Base-by-base conservation (phyloP, 1,140 invertebrate genomes). In the Pseudomyrmex flavicornis region DNA sequence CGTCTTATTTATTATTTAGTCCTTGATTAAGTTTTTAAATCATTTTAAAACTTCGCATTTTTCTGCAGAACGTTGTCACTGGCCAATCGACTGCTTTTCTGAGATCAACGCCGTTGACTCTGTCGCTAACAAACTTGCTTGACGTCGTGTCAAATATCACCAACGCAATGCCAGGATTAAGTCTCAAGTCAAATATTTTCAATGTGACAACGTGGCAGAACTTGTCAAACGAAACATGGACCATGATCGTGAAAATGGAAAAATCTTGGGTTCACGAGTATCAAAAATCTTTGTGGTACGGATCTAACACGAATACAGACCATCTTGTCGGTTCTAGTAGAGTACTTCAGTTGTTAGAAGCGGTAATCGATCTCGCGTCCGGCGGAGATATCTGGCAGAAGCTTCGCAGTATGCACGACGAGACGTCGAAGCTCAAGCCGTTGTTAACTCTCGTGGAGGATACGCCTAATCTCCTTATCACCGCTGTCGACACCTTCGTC, bases 381-480 rank as follows among this genome's bases (percentile, higher is more conserved):
- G 93, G 93, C 9, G 92, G 92, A 1, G 93, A 94, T 62, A 63
- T 86, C 52, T 94, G 93, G 93, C 90, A 91, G 22, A 93, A 93
- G 54, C 66, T 93, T 13, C 82, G 90, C 4, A 58, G 48, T 10
- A 80, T 88, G 4, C 90, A 92, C 70, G 35, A 35, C 35, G 91
- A 93, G 7, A 85, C 74, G 13, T 90, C 93, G 1, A 90, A 87
- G 66, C 69, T 93, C 7, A 89, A 91, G 69, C 72, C 91, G 0
- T 7, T 93, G 8, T 72, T 93, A 15, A 91, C 87, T n/a, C 79
- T 94, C 12, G 75, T 91, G 3, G 93, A 94, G 50, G 93, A 94
- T 48, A 69, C 90, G 26, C 93, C 93, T 10, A 94, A 92, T 90
- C 74, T 94, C 8, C 75, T 87, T 1, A 73, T 93, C 48, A 91